phyloP scores from a whole-genome alignment of 2,113 vertebrate species.

The Pituophis catenifer region DNA sequence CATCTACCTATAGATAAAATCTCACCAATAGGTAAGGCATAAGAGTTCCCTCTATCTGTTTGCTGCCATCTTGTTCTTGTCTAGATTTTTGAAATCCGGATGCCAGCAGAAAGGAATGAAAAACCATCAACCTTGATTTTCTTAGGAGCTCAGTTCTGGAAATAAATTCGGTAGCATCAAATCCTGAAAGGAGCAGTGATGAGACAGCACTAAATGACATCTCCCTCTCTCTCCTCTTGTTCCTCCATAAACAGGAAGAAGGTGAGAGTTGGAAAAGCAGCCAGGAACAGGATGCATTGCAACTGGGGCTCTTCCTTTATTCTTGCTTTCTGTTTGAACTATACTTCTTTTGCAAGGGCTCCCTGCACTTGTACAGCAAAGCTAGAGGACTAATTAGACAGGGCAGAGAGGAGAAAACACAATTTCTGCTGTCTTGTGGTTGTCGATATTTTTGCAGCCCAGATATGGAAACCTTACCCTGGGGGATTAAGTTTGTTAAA shows the following conservation, averaged over 20 bases:
- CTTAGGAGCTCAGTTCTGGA: not conserved
- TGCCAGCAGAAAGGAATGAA: not conserved
- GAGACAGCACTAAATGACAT: not conserved
- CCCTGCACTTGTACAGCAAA: not conserved
- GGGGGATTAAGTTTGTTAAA: not conserved
- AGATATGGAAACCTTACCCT: not conserved
- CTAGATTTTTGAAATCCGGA: not conserved
- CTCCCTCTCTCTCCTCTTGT: not conserved
- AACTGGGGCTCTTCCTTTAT: not conserved
- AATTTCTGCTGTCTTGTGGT: not conserved
- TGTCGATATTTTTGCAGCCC: not conserved
- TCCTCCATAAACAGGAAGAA: not conserved
- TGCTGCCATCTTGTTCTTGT: not conserved
- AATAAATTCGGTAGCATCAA: not conserved
- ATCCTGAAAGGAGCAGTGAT: not conserved
- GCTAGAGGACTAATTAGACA: not conserved
- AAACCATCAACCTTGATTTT: not conserved
- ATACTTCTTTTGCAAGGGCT: not conserved
- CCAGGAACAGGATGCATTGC: not conserved
- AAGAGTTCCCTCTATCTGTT: not conserved
- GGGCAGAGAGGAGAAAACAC: not conserved
- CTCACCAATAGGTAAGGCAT: not conserved
- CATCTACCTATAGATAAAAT: not conserved
- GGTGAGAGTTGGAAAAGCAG: not conserved
- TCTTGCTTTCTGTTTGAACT: not conserved